Conservation (phyloP, 1,140 invertebrate species). For the Leucophenga varia region DNA sequence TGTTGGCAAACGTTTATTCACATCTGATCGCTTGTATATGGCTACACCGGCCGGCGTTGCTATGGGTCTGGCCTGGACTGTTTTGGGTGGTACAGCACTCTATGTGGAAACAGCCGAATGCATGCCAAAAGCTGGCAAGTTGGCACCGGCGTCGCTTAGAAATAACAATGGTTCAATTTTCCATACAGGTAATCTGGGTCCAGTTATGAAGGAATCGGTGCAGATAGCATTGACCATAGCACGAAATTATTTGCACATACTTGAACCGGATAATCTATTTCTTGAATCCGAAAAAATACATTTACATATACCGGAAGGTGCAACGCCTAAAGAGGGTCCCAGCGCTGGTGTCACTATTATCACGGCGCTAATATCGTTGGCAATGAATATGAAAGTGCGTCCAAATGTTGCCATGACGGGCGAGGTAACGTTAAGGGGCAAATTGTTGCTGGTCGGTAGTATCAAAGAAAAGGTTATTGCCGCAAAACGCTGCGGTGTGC, state of each 20-base stretch:
- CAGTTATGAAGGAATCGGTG: conserved; percentile 97
- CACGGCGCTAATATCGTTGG: conserved; percentile 86
- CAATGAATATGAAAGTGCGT: conserved; percentile 69
- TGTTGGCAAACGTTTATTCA: conserved; percentile 90
- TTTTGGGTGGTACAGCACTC: conserved; percentile 92
- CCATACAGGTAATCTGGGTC: conserved; percentile 90
- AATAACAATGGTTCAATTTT: conserved; percentile 66
- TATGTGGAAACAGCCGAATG: conserved; percentile 85
- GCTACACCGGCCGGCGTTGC: conserved; percentile 73
- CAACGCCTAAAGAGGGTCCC: conserved; percentile 96
- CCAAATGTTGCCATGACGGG: conserved; percentile 96
- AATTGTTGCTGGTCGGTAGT: conserved; percentile 92
- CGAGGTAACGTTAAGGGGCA: conserved; percentile 91
- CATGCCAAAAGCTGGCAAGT: too few relatives aligned
- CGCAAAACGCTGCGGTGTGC: conserved; percentile 88
- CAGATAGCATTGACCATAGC: conserved; percentile 90
- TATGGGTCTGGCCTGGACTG: conserved; percentile 97
- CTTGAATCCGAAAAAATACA: conserved; percentile 80
- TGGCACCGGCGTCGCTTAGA: conserved; percentile 38
- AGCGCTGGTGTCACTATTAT: conserved; percentile 92
- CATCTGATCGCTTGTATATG: neutral
- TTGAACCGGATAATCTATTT: conserved; percentile 71
- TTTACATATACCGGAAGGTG: conserved; percentile 94
- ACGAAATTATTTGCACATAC: conserved; percentile 69
- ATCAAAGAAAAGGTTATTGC: conserved; percentile 97